Percentiles rank a stretch among this genome's conserved stretches.
phyloP scores from a whole-genome alignment of 2,888 invertebrate species.

The Nomada fabriciana region DNA sequence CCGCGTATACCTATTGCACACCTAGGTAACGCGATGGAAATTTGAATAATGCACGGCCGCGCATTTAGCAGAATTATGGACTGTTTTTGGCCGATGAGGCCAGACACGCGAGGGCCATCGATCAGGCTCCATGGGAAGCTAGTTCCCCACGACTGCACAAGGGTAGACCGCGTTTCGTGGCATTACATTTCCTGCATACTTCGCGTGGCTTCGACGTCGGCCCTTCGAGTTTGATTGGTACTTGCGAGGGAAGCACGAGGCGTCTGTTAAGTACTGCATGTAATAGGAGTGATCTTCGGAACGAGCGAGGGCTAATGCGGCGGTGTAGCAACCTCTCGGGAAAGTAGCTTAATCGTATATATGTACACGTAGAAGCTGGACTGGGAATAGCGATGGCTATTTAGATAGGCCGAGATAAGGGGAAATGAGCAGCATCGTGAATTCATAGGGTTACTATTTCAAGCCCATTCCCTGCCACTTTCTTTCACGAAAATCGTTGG shows the following conservation, averaged over 20 bases:
- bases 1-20: background rate
- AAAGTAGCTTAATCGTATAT: slow-evolving; percentile 7
- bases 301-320: slow-evolving; percentile 1
- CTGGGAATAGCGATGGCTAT: no score
- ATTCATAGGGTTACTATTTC: no score
- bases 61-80: slow-evolving; percentile 48
- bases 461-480: no score
- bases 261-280: background rate
- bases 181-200: slow-evolving; percentile 15
- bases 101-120: slow-evolving; percentile 41
- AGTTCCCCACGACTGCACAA: background rate
- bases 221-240: slow-evolving; percentile 11
- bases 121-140: slow-evolving; percentile 23
- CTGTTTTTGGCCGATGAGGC: background rate
- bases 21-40: slow-evolving; percentile 10
- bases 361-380: no score
- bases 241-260: slow-evolving; percentile 4
- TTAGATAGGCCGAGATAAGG: no score
- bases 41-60: slow-evolving; percentile 53
- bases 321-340: background rate
- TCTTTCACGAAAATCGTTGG: no score
- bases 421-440: no score
- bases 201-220: background rate
- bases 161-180: background rate
- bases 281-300: background rate